Percentiles rank a stretch among this genome's conserved stretches.
These are phyloP conservation scores for Eciton burchellii DNA, from an alignment of 1,140 invertebrate genomes.

Conservation along the genomic window DNA sequence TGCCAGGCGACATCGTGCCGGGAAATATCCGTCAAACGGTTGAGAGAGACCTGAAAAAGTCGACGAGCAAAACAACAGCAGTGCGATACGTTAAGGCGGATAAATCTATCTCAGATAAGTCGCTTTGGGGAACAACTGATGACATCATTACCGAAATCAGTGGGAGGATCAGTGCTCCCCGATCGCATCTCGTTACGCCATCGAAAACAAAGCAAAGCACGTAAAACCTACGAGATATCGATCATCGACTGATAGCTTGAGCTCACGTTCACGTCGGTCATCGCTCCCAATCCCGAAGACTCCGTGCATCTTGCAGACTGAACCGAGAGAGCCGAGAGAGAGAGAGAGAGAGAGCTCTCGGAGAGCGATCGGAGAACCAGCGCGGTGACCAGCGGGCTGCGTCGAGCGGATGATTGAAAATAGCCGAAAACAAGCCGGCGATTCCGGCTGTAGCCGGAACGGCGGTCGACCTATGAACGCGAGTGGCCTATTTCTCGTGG, in stretches of 20 bases:
- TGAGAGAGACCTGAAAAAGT: background rate
- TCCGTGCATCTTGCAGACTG: too few species aligned
- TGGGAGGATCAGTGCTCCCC: background rate
- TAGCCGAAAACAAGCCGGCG: conserved; percentile 82
- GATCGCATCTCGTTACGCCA: background rate
- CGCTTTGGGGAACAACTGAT: background rate
- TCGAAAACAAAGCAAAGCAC: background rate
- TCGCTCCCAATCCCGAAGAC: too few species aligned
- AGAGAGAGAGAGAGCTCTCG: too few species aligned
- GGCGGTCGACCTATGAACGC: conserved; percentile 76
- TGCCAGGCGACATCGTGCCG: background rate
- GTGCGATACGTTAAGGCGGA: background rate
- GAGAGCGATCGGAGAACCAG: background rate
- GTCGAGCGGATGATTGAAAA: conserved; percentile 81
- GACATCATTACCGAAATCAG: background rate
- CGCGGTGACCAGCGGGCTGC: conserved; percentile 60
- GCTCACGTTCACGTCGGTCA: background rate
- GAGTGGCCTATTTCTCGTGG: conserved; percentile 84
- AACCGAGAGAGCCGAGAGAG: too few species aligned
- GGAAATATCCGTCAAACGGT: background rate
- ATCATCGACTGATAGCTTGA: background rate
- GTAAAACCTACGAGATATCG: too few species aligned
- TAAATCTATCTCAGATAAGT: background rate
- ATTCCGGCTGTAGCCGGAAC: conserved; percentile 69
- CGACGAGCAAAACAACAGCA: background rate